Base-by-base conservation (phyloP, 2,113 vertebrate genomes). In the Todiramphus chloris region DNA sequence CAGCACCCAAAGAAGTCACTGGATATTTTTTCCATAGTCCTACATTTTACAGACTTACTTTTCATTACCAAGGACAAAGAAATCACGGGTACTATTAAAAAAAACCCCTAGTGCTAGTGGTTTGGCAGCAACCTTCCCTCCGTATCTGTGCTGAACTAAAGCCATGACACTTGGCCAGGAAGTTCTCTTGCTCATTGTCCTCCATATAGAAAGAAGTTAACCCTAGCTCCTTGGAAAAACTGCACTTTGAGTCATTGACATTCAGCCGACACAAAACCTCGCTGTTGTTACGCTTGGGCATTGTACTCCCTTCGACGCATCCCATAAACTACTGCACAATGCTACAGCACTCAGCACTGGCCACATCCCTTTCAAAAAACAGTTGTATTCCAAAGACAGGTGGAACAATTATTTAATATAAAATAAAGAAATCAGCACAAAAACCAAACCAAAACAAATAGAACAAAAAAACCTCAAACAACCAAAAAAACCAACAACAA, bases 321-420 rank as follows among this genome's bases (percentile, higher is more conserved):
- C 69, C 66, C 62, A 28, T 50, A 62, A 58, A 39, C 58, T 41
- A 5, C 67, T 5, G 46, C 0, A 0, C 21, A 17, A 4, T 0
- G 4, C 4, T 68, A 53, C 27, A 7, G 24, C 0, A 0, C 23
- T 80, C 37, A 92, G 50, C 60, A 14, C 28, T 8, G 30, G 51
- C 48, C 64, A 41, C 20, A 21, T 16, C 28, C 15, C 41, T 50
- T 35, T 30, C 16, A 19, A 80, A 88, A 79, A 48, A 1, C 2
- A 33, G 16, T 28, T 53, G 10, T 9, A 37, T 13, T 70, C 69
- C 53, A 46, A 2, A 13, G 9, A 50, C 70, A 90, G n/a, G 41
- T n/a, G 4, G 73, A 82, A n/a, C 11, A 48, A 16, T 4, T 58
- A 41, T n/a, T 80, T 44, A 48, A 46, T 59, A 39, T 24, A 39